These are phyloP conservation scores for Daphoenositta chrysoptera DNA, from an alignment of 2,113 vertebrate species.

Conservation along the genomic window DNA sequence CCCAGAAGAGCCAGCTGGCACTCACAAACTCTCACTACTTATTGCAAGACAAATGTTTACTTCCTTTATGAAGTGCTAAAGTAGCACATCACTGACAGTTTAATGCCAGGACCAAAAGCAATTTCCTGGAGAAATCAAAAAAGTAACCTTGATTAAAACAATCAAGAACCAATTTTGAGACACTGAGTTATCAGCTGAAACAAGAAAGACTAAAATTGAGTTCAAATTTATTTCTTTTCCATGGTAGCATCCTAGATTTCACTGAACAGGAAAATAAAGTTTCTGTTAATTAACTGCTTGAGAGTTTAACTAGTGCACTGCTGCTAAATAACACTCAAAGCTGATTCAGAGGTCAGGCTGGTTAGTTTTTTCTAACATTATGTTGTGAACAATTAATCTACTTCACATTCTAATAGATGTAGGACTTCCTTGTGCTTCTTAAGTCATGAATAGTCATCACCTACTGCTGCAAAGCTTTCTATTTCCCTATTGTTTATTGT, in stretches of 20 bases:
- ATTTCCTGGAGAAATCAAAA: slow-evolving; percentile 34
- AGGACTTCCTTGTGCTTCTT: not conserved
- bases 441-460: not conserved
- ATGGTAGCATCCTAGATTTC: not conserved
- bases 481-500: not conserved
- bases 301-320: not conserved
- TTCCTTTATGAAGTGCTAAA: slow-evolving; percentile 53
- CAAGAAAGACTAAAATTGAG: not conserved
- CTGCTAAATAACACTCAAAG: not conserved
- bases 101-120: slow-evolving; percentile 11
- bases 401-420: not conserved
- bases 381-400: not conserved
- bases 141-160: slow-evolving; percentile 16
- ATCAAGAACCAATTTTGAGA: not conserved
- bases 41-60: slow-evolving; percentile 54
- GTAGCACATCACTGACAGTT: slow-evolving; percentile 32
- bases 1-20: slow-evolving; percentile 35
- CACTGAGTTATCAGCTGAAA: not conserved
- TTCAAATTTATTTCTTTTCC: not conserved
- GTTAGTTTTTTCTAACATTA: not conserved
- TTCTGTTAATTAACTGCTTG: not conserved
- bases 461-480: not conserved
- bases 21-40: slow-evolving; percentile 5
- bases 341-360: not conserved
- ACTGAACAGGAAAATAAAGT: not conserved